Base-by-base conservation (phyloP, 2,888 invertebrate species). In the Nemurella pictetii region DNA sequence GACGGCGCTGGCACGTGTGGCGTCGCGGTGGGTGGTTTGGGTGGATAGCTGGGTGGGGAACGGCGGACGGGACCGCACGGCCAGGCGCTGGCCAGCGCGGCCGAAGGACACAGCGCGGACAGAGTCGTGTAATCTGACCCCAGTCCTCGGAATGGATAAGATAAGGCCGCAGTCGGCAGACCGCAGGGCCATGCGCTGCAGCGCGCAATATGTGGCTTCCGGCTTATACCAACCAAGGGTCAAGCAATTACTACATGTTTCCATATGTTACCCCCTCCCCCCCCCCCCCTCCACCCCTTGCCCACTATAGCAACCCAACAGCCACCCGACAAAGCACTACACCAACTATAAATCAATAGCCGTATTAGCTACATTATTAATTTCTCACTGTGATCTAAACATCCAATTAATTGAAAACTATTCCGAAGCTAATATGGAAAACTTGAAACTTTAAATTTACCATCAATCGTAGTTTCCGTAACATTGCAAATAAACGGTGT, bases 201-300 rank as follows among this genome's bases (percentile, higher is more conserved):
- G 26, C 75, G 20, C 15, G 78, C 78, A 78, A 78, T 78, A 78
- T 78, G 78, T 78, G 78, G 78, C 78, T 30, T 78, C 78, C n/a
- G n/a, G 30, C 55, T 55, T 55, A 55, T 55, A 20, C 55, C 55
- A 55, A 20, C 55, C 55, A 30, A 26, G 30, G 30, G 29, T 78
- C 29, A 29, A 78, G 30, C 30, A 78, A 78, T 78, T 78, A 78
- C 29, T 78, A 28, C 9, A 30, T 78, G 78, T 78, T 78, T 55
- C 55, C 55, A 55, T 55, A 20, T 55, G 55, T 55, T 55, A 55
- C 55, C 55, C 9, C 55, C 55, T n/a, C n/a, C n/a, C n/a, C n/a
- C n/a, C n/a, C n/a, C n/a, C n/a, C n/a, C n/a, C n/a, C n/a, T n/a
- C n/a, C n/a, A n/a, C n/a, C n/a, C n/a, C n/a, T n/a, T n/a, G n/a